A percentile compares a stretch with the other conserved stretches of the same genome.
Evolutionary conservation across 2,888 invertebrate genomes (phyloP).

Genomic region (Patella pellucida): DNA sequence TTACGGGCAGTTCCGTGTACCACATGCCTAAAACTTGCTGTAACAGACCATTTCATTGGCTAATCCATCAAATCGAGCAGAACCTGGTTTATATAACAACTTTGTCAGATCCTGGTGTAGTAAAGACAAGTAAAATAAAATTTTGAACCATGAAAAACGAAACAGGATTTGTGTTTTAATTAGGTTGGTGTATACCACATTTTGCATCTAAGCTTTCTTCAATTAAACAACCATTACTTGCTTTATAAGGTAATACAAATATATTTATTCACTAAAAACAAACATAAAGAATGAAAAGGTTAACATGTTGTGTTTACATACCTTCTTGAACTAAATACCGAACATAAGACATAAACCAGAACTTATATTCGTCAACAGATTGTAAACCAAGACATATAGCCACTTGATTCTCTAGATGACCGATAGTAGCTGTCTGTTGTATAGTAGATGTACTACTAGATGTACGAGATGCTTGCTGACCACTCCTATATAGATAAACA

Average conservation of each 20-base stretch:
- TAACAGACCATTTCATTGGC: too few species aligned
- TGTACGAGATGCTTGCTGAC: slow-evolving; percentile 49
- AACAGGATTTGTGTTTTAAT: too few species aligned
- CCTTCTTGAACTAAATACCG: slow-evolving; percentile 79
- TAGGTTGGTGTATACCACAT: not conserved
- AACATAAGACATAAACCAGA: slow-evolving; percentile 80
- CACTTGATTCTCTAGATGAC: slow-evolving; percentile 80
- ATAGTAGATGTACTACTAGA: slow-evolving; percentile 55
- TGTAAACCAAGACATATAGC: slow-evolving; percentile 80
- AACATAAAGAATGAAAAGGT: not conserved
- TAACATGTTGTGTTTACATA: slow-evolving; percentile 57
- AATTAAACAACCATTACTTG: not conserved
- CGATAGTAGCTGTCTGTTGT: slow-evolving; percentile 70
- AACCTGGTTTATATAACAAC: too few species aligned
- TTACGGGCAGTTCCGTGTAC: not conserved
- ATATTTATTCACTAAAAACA: not conserved
- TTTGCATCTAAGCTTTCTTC: not conserved
- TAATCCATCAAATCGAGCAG: too few species aligned
- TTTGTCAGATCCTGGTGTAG: too few species aligned
- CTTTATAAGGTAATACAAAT: not conserved
- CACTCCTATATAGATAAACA: slow-evolving; percentile 32
- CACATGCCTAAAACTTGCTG: too few species aligned
- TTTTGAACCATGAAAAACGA: too few species aligned
- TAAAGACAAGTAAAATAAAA: too few species aligned
- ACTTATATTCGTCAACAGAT: slow-evolving; percentile 81